Percentiles rank a stretch among this genome's conserved stretches.
phyloP scores from a whole-genome alignment of 2,113 vertebrate species.

The Mugil cephalus region DNA sequence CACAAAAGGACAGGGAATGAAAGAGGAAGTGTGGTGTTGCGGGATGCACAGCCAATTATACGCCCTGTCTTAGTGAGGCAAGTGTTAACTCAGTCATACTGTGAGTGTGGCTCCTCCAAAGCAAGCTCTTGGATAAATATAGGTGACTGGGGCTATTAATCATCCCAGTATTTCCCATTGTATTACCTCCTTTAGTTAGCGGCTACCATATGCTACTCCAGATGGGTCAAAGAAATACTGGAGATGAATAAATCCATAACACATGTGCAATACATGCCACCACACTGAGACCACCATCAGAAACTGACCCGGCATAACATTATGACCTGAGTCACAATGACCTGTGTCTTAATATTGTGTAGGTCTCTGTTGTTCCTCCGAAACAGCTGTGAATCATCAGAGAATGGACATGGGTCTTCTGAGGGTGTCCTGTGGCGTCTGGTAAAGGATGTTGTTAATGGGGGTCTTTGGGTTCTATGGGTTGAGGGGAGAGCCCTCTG shows the following conservation, averaged over 20 bases:
- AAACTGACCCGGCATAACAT: neutral
- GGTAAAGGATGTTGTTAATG: too few relatives aligned
- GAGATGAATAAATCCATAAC: slow-evolving; percentile 7
- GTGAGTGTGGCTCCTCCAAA: slow-evolving; percentile 14
- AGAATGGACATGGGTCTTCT: too few relatives aligned
- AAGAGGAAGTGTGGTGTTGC: neutral
- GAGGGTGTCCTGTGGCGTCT: too few relatives aligned
- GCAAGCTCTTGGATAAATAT: slow-evolving; percentile 22
- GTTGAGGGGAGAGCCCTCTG: too few relatives aligned
- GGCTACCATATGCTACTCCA: slow-evolving; percentile 46
- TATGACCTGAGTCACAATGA: too few relatives aligned
- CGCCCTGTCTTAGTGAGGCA: neutral
- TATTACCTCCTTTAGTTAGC: slow-evolving; percentile 13
- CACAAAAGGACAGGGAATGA: neutral
- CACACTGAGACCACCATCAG: slow-evolving; percentile 20
- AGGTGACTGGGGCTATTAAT: slow-evolving; percentile 37
- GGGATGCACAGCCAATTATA: neutral
- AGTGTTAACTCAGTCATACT: neutral
- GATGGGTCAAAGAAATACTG: slow-evolving; percentile 29
- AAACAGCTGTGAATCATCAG: too few relatives aligned
- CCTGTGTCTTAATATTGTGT: too few relatives aligned
- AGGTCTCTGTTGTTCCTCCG: too few relatives aligned
- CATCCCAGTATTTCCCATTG: slow-evolving; percentile 29
- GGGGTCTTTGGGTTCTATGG: too few relatives aligned
- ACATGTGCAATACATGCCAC: slow-evolving; percentile 23